Base-by-base conservation (phyloP, 1,140 invertebrate species). In the Drosophila malerkotliana region DNA sequence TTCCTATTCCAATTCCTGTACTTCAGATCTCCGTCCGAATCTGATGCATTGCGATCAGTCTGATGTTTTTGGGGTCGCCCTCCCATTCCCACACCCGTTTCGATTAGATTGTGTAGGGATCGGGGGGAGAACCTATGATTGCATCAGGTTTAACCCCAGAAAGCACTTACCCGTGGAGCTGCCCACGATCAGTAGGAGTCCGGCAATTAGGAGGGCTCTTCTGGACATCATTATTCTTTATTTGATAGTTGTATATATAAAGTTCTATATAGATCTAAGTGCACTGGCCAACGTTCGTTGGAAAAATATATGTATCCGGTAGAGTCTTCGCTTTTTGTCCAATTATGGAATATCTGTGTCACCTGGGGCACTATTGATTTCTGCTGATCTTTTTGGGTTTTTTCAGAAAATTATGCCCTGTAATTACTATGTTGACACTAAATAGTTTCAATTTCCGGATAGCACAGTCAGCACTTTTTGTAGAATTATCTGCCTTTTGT, bases 401-500 rank as follows among this genome's bases (percentile, higher is more conserved):
- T 52, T 44, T 72, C 26, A 24, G 54, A 59, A 47, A 68, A 81
- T 82, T 88, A 66, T 88, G 82, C 66, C 83, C 79, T 77, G 82
- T 87, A 88, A 87, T 87, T 82, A 88, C 88, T 82, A 79, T 76
- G 67, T 83, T 76, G 55, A 53, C 44, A 54, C 62, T 69, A 51
- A 44, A 55, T 61, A 62, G 82, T 72, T 39, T 66, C 78, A 79
- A 53, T 82, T 87, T 66, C 52, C 83, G 64, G 78, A 57, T 62
- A 76, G 71, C 64, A 62, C 52, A 58, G 64, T 87, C 82, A 87
- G 82, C 82, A 87, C 82, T 81, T 88, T 88, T 78, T 69, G 18
- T 26, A 15, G 14, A 2, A 21, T 9, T 60, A 61, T 9, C 32
- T 34, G 10, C 8, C 34, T 37, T 37, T 61, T 58, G 51, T 55